Evolutionary conservation across 1,140 invertebrate genomes (phyloP).

Genomic region (Cherax destructor): DNA sequence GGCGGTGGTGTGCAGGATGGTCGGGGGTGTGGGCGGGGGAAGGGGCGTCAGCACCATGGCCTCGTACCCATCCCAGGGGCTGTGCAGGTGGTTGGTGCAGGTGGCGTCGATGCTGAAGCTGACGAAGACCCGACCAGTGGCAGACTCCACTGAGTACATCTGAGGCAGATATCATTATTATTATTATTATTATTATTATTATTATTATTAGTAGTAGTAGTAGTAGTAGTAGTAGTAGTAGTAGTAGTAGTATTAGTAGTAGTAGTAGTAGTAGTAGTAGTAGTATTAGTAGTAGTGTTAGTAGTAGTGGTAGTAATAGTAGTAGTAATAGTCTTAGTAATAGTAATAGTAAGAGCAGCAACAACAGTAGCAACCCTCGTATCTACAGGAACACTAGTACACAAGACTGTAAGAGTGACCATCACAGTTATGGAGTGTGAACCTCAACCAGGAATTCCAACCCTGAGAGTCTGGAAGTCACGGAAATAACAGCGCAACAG

Average conservation of each 20-base stretch:
- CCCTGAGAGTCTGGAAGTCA: too few relatives aligned
- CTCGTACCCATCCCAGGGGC: slow-evolving; percentile 80
- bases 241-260: too few relatives aligned
- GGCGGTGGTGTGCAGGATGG: slow-evolving; percentile 75
- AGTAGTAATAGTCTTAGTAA: background rate
- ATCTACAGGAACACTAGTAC: too few relatives aligned
- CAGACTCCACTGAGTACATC: slow-evolving; percentile 80
- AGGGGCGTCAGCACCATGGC: slow-evolving; percentile 78
- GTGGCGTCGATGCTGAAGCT: slow-evolving; percentile 83
- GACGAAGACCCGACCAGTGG: slow-evolving; percentile 79
- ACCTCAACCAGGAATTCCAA: too few relatives aligned
- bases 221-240: too few relatives aligned
- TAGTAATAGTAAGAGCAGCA: background rate
- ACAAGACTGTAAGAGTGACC: too few relatives aligned
- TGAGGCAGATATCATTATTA: slow-evolving; percentile 73
- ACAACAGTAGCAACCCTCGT: background rate
- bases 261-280: too few relatives aligned
- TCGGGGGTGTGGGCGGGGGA: slow-evolving; percentile 72
- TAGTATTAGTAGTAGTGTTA: background rate
- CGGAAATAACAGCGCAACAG: too few relatives aligned
- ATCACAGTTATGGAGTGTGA: too few relatives aligned
- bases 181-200: background rate
- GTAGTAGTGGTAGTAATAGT: background rate
- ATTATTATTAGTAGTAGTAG: background rate
- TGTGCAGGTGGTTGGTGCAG: slow-evolving; percentile 79